Conservation (phyloP, 64 coral and sea anemone species). For the Montipora sp. region DNA sequence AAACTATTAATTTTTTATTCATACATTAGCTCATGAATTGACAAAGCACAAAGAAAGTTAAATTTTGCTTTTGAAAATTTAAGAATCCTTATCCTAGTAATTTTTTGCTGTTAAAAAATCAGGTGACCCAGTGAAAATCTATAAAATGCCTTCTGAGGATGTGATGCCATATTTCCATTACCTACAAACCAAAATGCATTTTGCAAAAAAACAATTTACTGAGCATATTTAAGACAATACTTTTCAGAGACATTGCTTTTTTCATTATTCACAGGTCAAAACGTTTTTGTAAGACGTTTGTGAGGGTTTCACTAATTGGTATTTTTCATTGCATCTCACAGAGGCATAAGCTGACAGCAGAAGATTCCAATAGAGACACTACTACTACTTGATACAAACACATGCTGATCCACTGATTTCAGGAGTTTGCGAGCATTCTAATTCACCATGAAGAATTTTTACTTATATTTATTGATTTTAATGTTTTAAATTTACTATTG, state of each 20-base stretch:
- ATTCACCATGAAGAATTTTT: slow-evolving; percentile 6
- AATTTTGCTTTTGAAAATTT: too few species aligned
- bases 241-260: not conserved
- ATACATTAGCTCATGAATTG: too few species aligned
- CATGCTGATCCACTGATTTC: not conserved
- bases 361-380: slow-evolving; percentile 3
- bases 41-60: too few species aligned
- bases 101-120: too few species aligned
- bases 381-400: not conserved
- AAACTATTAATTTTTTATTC: too few species aligned
- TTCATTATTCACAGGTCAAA: too few species aligned
- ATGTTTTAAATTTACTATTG: not conserved
- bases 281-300: not conserved
- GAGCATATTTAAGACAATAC: not conserved
- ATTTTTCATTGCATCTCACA: slow-evolving; percentile 31
- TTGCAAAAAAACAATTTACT: too few species aligned
- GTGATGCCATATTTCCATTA: not conserved
- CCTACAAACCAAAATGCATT: too few species aligned
- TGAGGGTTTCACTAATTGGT: slow-evolving; percentile 12
- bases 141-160: not conserved
- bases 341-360: not conserved
- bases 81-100: too few species aligned
- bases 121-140: too few species aligned
- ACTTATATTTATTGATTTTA: slow-evolving; percentile 6
- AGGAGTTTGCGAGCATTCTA: not conserved